phyloP scores from a whole-genome alignment of 2,797 vertebrate species.

The Rhinogobio ventralis region DNA sequence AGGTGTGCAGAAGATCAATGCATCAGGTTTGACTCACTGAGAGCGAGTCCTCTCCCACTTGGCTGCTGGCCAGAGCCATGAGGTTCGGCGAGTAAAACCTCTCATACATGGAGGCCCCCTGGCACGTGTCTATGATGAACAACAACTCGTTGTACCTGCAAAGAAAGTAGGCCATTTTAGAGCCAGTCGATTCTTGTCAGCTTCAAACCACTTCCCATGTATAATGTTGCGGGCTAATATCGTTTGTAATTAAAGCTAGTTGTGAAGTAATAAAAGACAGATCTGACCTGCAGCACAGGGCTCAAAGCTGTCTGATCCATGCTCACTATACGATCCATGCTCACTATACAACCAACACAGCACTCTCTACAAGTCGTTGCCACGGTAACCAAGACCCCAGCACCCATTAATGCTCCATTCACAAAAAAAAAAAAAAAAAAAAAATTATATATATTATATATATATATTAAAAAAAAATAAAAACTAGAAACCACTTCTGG shows the following conservation, averaged over 20 bases:
- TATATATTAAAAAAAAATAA: slow-evolving; percentile 4
- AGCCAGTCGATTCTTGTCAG: not conserved
- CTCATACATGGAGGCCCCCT: slow-evolving; percentile 99
- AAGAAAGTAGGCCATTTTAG: slow-evolving; percentile 38
- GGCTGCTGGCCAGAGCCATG: slow-evolving; percentile 97
- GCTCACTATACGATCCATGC: not conserved
- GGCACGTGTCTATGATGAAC: slow-evolving; percentile 98
- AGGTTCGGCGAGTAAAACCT: slow-evolving; percentile 97
- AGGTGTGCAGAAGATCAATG: not conserved
- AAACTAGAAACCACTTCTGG: slow-evolving; percentile 32
- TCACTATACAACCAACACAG: slow-evolving; percentile 48
- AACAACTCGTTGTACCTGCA: slow-evolving; percentile 95
- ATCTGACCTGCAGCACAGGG: not conserved
- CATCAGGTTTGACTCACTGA: slow-evolving; percentile 82
- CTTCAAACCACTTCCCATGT: not conserved
- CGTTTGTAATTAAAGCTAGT: not conserved
- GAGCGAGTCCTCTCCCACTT: slow-evolving; percentile 97
- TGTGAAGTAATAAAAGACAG: not conserved
- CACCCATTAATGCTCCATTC: slow-evolving; percentile 60
- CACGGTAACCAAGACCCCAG: slow-evolving; percentile 68
- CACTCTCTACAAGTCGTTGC: slow-evolving; percentile 69
- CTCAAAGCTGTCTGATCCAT: not conserved
- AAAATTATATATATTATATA: not conserved
- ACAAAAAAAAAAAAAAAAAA: not conserved
- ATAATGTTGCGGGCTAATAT: not conserved